These are phyloP conservation scores for Tokudaia tokunoshimensis DNA, from an alignment of 2,797 vertebrate species.

Conservation along the genomic window DNA sequence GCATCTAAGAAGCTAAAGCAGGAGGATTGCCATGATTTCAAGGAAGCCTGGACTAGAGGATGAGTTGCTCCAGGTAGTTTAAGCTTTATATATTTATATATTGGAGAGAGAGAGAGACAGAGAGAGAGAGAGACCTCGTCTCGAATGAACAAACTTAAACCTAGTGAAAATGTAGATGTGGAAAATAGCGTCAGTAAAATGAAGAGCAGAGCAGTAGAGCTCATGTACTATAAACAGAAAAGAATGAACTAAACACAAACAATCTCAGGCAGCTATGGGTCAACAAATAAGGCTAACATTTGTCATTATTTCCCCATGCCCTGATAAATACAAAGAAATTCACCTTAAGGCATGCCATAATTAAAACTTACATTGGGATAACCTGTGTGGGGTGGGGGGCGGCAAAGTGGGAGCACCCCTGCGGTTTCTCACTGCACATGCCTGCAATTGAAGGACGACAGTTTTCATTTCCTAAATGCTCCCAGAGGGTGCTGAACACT, in stretches of 20 bases:
- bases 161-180: background rate
- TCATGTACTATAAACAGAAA: background rate
- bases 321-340: background rate
- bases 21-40: background rate
- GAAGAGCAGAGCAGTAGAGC: background rate
- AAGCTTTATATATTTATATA: too few species aligned
- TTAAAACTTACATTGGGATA: background rate
- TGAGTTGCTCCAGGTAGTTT: background rate
- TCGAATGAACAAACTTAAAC: background rate
- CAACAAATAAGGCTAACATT: background rate
- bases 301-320: background rate
- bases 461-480: background rate
- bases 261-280: background rate
- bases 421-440: background rate
- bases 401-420: too few species aligned
- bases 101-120: background rate
- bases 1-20: background rate
- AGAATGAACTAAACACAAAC: background rate
- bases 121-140: background rate
- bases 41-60: background rate
- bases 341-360: background rate
- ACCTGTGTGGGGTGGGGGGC: background rate
- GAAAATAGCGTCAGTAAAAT: background rate
- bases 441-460: background rate
- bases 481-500: background rate